Evolutionary conservation across 2,888 invertebrate genomes (phyloP).

Genomic region (Leptarthrus brevirostris): DNA sequence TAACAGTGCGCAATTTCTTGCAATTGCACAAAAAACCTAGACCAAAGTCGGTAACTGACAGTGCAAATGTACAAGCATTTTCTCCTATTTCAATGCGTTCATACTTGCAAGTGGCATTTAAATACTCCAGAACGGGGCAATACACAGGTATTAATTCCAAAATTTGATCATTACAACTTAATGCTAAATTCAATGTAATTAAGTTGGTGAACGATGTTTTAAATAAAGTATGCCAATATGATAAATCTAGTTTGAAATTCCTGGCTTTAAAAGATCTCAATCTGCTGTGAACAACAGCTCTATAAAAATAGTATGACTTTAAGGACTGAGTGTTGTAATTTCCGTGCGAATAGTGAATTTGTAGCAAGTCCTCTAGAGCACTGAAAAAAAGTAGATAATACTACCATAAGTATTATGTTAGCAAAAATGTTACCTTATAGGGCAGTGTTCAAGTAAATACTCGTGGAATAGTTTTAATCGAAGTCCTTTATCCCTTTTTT

Average conservation of each 20-base stretch:
- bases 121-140: slow-evolving; percentile 53
- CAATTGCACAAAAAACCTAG: slow-evolving; percentile 52
- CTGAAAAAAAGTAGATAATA: slow-evolving; percentile 24
- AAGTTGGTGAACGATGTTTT: slow-evolving; percentile 51
- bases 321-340: slow-evolving; percentile 30
- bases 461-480: slow-evolving; percentile 41
- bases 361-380: slow-evolving; percentile 52
- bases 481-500: slow-evolving; percentile 1
- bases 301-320: slow-evolving; percentile 53
- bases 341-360: slow-evolving; percentile 47
- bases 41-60: slow-evolving; percentile 54
- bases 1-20: slow-evolving; percentile 51
- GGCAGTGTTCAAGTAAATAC: slow-evolving; percentile 44
- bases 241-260: slow-evolving; percentile 50
- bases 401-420: not conserved
- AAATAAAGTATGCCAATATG: slow-evolving; percentile 53
- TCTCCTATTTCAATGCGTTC: slow-evolving; percentile 51
- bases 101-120: slow-evolving; percentile 55
- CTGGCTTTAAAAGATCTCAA: slow-evolving; percentile 50
- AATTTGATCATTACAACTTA: slow-evolving; percentile 55
- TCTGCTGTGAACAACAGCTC: slow-evolving; percentile 46
- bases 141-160: slow-evolving; percentile 53
- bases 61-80: slow-evolving; percentile 54
- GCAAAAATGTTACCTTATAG: slow-evolving; percentile 40
- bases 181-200: slow-evolving; percentile 53